A percentile compares a stretch with the other conserved stretches of the same genome.
Evolutionary conservation across 2,113 vertebrate species (phyloP).

Genomic region (Emydura subglobosa): DNA sequence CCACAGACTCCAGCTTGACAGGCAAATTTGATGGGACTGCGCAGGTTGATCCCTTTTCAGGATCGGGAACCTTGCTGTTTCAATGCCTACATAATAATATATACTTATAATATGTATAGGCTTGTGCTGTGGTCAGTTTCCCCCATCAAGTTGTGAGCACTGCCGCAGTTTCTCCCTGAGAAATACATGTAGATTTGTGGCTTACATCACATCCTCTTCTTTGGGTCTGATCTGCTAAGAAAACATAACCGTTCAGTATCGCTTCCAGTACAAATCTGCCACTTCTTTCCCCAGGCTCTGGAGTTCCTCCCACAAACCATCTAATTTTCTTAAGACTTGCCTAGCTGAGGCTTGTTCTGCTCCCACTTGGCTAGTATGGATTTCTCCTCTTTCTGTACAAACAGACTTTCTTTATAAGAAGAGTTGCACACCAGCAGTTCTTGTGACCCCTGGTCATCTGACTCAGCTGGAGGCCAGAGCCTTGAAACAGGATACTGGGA

Average conservation of each 20-base stretch:
- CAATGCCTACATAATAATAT: rapidly evolving
- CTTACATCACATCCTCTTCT: neutral
- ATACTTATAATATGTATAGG: neutral
- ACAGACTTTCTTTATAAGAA: neutral
- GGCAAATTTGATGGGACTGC: neutral
- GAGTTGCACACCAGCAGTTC: neutral
- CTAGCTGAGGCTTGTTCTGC: neutral
- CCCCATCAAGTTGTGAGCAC: neutral
- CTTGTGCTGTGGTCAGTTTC: neutral
- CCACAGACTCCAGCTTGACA: rapidly evolving
- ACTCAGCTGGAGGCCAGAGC: neutral
- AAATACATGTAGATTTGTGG: neutral
- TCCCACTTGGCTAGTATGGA: neutral
- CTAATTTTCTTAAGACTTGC: neutral
- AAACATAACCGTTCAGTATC: neutral
- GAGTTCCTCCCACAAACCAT: neutral
- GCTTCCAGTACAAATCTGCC: neutral
- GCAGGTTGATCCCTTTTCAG: rapidly evolving
- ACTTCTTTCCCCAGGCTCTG: neutral
- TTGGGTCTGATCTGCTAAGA: neutral
- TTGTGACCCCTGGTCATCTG: no score
- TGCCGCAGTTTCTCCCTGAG: neutral
- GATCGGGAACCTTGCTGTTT: rapidly evolving
- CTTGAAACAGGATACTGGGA: neutral
- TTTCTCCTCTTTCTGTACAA: neutral